Evolutionary conservation across 2,113 vertebrate species (phyloP), one percentile per base, ranked within the genome.

Genomic region (Jaculus jaculus): DNA sequence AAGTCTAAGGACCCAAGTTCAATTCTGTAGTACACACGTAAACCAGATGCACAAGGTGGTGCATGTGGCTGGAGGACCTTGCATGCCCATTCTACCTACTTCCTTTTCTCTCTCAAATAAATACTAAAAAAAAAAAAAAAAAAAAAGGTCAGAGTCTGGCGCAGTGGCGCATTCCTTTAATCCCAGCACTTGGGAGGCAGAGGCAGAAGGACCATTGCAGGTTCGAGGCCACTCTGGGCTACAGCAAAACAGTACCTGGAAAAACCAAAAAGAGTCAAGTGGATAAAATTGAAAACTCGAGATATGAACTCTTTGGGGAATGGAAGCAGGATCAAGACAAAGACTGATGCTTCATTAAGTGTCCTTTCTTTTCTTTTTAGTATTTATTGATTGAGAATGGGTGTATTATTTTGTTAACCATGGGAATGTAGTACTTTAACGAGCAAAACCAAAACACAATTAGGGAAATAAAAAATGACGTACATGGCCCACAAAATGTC

Each of bases 391-490:
- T 17, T 28, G 42, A 47, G 42, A 47, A 47, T 47, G 42, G 42
- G 42, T 47, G 69, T 74, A 85, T 77, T 39, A 34, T 80, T 74
- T 86, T 89, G 69, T 39, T 85, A 71, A 39, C 17, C 17, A 60
- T 26, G 39, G 84, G 51, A 26, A 42, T 68, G 20, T 20, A 74
- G 24, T 34, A 30, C 30, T 83, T 86, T 92, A 75, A 73, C 82
- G 92, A 92, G 23, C 42, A 77, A 94, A 96, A 68, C 10, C 66
- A 63, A 86, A 93, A 82, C 60, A 82, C 60, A 77, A 72, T 32
- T 84, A 91, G 37, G 8, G 30, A 86, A 82, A 78, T 39, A 65
- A 73, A 61, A 69, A 88, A 61, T 37, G 39, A 91, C 51, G 89
- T 69, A 84, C 24, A 47, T 86, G 66, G 12, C 11, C 86, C 24